Evolutionary conservation across 2,113 vertebrate species (phyloP).

Genomic region (Trinectes maculatus): DNA sequence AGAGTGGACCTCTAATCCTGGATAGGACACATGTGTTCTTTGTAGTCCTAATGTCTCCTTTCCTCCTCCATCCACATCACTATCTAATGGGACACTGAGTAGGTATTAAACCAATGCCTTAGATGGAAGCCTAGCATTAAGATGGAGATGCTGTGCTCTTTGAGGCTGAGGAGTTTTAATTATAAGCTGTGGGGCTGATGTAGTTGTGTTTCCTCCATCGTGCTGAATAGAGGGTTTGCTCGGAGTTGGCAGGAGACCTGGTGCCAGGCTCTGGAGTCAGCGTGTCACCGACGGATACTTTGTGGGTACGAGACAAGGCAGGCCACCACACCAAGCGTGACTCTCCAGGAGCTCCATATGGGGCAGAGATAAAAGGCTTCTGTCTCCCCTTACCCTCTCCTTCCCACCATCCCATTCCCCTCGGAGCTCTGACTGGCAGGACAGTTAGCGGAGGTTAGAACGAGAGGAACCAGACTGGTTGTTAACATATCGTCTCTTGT

Average conservation of each 20-base stretch:
- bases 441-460: conserved; percentile 65
- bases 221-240: conserved; percentile 75
- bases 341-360: conserved; percentile 59
- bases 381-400: conserved; percentile 42
- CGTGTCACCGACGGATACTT: conserved; percentile 64
- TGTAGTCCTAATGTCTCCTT: conserved; percentile 80
- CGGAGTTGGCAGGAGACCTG: conserved; percentile 67
- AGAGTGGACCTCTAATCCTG: conserved; percentile 77
- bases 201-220: conserved; percentile 72
- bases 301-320: conserved; percentile 67
- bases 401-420: conserved; percentile 37
- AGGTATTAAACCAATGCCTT: conserved; percentile 77
- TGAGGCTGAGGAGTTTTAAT: conserved; percentile 80
- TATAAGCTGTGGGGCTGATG: conserved; percentile 70
- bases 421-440: conserved; percentile 58
- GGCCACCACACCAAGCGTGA: conserved; percentile 46
- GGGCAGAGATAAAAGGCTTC: conserved; percentile 71
- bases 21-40: conserved; percentile 74
- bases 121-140: conserved; percentile 79
- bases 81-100: conserved; percentile 72
- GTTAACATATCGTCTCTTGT: conserved; percentile 77
- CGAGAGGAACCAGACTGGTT: conserved; percentile 65
- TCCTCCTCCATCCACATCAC: conserved; percentile 76
- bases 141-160: conserved; percentile 76
- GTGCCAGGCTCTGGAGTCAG: conserved; percentile 72